phyloP scores from a whole-genome alignment of 2,888 invertebrate species.

The Catocala nupta region DNA sequence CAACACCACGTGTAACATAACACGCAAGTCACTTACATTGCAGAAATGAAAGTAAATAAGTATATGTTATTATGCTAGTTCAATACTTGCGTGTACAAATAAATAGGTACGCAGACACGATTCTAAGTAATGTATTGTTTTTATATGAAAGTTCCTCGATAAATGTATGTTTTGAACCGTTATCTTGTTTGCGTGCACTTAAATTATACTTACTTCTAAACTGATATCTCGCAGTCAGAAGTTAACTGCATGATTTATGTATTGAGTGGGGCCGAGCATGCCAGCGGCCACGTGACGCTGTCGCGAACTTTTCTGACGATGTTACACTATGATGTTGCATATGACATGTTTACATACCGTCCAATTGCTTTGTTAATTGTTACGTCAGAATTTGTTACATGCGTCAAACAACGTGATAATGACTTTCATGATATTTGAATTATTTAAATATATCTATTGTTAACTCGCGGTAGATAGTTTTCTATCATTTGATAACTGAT shows the following conservation, averaged over 20 bases:
- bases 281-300: conserved; percentile 53
- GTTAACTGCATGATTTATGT: conserved; percentile 53
- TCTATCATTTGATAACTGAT: no score
- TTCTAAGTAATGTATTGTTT: conserved; percentile 42
- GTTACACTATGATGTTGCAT: conserved; percentile 28
- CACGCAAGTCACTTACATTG: no score
- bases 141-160: conserved; percentile 48
- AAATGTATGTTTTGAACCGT: conserved; percentile 61
- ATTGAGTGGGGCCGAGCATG: conserved; percentile 43
- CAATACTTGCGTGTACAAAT: no score
- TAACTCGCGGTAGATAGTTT: background rate
- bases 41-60: no score
- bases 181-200: conserved; percentile 69
- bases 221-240: conserved; percentile 51
- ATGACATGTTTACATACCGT: conserved; percentile 32
- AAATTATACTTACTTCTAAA: conserved; percentile 59
- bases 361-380: conserved; percentile 24
- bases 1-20: no score
- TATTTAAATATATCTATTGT: conserved; percentile 2
- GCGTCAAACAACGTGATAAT: conserved; percentile 15
- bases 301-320: conserved; percentile 26
- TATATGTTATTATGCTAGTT: no score
- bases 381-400: conserved; percentile 33
- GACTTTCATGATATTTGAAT: conserved; percentile 7
- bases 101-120: background rate